Base-by-base conservation (phyloP, 2,888 invertebrate species). In the Leptopilina syphax region DNA sequence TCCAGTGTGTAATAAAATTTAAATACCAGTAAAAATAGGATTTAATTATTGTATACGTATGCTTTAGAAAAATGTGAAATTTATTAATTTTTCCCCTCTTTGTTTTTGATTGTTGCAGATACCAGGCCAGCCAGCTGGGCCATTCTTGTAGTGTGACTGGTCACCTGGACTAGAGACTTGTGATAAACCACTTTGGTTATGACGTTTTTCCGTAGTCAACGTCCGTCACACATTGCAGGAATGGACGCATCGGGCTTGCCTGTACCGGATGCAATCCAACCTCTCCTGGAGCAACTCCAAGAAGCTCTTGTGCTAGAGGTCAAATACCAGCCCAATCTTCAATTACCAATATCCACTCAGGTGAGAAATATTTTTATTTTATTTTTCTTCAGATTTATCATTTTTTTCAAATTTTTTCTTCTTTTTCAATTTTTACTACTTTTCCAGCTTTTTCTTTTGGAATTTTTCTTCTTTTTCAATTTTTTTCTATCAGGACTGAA, bases 301-400 rank as follows among this genome's bases (percentile, higher is more conserved):
- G 95, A 96, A 93, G 95, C 95, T 88, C 93, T 96, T 89, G 93
- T 94, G 79, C 92, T 96, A 84, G 95, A 96, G 92, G 92, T 93
- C 84, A 96, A 96, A 93, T 96, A 94, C 91, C 95, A 95, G 91
- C 95, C 96, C 65, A 93, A 93, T 83, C 92, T 96, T 87, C 93
- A 94, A 87, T 92, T 96, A 91, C 95, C 96, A 78, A 92, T 91
- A 82, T 93, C 94, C 82, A 94, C 94, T 77, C 94, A 94, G 93
- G 96, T 96, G 87, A 92, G 92, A 84, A 9, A 70, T 73, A 57
- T 44, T 44, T 44, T 44, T 44, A 6, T 44, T 44, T 8, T 8
- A 7, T 5, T 5, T 7, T 44, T 44, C 6, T 44, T 44, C 8
- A 44, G 7, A 7, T 44, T 44, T 7, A 44, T 44, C 6, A 7